Evolutionary conservation across 2,113 vertebrate species (phyloP), one percentile per base, ranked within the genome.

Genomic region (Limanda limanda): DNA sequence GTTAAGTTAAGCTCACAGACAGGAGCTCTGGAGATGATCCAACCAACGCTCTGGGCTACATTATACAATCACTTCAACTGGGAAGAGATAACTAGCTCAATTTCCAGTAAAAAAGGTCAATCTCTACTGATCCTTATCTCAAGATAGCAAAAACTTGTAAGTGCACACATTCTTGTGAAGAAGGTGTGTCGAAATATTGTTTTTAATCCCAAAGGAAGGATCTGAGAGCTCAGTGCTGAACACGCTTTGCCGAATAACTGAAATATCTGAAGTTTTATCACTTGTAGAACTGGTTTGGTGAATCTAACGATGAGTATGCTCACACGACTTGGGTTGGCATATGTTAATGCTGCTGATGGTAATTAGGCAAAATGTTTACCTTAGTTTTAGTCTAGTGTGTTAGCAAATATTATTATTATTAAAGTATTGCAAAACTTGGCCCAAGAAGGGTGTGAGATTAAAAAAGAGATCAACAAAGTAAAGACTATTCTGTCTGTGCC

Each of bases 1-100:
- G 68, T 72, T 48, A 51, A 71, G 35, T 68, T 47, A 10, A 77
- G 68, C 69, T 82, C 17, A 23, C 20, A 67, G 56, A 66, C 52
- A 79, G 65, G 23, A 62, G 20, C 20, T n/a, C 42, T 76, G 68
- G 51, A 74, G 1, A 63, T 20, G 21, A 64, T 74, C 40, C 73
- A 71, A n/a, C 1, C 25, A 24, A 51, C 61, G 57, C 54, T 51
- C 24, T n/a, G 59, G 40, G 42, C 51, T 51, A 5, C 15, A 20
- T 18, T 3, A 2, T 3, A 6, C 0, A 24, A 18, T 35, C 18
- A 51, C 10, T 55, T 12, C 54, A 42, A 18, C n/a, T 31, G 4
- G 21, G 5, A 55, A 21, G 21, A 63, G 57, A 62, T 10, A 56
- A 61, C 24, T 20, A 23, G 47, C 10, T 54, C 18, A 52, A 1